Conservation (phyloP, 1,140 invertebrate species). For the Drosophila biarmipes region DNA sequence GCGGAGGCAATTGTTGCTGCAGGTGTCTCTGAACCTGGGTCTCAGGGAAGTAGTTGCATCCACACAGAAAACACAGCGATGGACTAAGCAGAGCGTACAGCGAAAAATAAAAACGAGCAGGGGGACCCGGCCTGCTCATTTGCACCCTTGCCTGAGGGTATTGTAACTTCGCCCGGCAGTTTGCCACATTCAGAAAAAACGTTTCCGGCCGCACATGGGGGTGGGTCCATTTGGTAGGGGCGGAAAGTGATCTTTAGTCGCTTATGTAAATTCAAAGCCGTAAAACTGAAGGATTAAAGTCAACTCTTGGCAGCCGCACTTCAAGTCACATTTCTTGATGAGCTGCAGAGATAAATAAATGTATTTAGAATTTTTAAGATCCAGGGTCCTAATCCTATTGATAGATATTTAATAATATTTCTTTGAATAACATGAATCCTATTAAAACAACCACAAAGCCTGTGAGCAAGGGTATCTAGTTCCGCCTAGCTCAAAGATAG, state of each 20-base stretch:
- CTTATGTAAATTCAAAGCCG: constrained; percentile 27
- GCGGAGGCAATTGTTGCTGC: constrained; percentile 23
- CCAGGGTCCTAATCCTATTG: too few relatives aligned
- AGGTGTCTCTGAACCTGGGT: constrained; percentile 19
- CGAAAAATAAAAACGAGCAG: constrained; percentile 4
- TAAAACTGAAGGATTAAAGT: constrained; percentile 17
- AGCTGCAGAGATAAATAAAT: neutral
- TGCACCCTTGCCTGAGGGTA: constrained; percentile 30
- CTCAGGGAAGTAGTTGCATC: constrained; percentile 35
- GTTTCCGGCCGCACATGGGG: constrained; percentile 23
- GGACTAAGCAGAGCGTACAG: constrained; percentile 33
- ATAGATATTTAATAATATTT: neutral
- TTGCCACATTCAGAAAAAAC: constrained; percentile 20
- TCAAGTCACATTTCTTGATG: neutral
- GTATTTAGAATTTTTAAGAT: too few relatives aligned
- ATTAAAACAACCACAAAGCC: neutral
- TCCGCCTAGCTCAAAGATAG: neutral
- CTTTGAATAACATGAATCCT: neutral
- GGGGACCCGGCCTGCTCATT: constrained; percentile 33
- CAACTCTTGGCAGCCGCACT: neutral
- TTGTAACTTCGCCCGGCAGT: constrained; percentile 11
- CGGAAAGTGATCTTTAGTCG: constrained; percentile 16
- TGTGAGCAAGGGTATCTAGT: constrained; percentile 5
- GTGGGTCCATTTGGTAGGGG: constrained; percentile 14
- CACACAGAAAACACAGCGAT: constrained; percentile 11